Conservation (phyloP, 2,888 invertebrate genomes). For the Agonum fuliginosum region DNA sequence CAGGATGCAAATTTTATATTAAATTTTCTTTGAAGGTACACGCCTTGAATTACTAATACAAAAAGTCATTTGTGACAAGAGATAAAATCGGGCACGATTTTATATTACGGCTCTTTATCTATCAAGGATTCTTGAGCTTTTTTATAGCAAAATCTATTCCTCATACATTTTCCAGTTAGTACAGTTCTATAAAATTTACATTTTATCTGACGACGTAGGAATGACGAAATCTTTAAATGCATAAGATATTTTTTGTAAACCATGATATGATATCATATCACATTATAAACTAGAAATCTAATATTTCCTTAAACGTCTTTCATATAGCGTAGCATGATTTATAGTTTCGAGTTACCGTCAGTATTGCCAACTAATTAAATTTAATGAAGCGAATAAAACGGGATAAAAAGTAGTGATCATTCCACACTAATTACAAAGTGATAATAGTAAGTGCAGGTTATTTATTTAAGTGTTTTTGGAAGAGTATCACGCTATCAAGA, state of each 20-base stretch:
- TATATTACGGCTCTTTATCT: too few species aligned
- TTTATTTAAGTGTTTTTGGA: slow-evolving; percentile 50
- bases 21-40: too few species aligned
- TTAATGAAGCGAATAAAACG: slow-evolving; percentile 44
- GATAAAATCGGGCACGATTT: too few species aligned
- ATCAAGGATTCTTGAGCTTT: too few species aligned
- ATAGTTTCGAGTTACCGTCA: slow-evolving; percentile 23
- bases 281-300: slow-evolving; percentile 11
- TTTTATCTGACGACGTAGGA: too few species aligned
- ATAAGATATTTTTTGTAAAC: not conserved
- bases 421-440: slow-evolving; percentile 36
- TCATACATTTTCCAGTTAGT: not conserved
- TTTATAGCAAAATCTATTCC: not conserved
- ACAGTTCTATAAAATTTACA: not conserved
- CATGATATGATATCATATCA: too few species aligned
- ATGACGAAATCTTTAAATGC: slow-evolving; percentile 1
- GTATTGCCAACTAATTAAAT: slow-evolving; percentile 49
- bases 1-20: too few species aligned
- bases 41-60: too few species aligned
- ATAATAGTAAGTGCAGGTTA: slow-evolving; percentile 16
- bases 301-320: slow-evolving; percentile 47
- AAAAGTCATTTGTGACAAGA: too few species aligned
- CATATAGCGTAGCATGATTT: slow-evolving; percentile 36
- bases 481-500: too few species aligned
- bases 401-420: slow-evolving; percentile 40